phyloP scores from a whole-genome alignment of 2,113 vertebrate genomes.

The Falcunculus frontatus region DNA sequence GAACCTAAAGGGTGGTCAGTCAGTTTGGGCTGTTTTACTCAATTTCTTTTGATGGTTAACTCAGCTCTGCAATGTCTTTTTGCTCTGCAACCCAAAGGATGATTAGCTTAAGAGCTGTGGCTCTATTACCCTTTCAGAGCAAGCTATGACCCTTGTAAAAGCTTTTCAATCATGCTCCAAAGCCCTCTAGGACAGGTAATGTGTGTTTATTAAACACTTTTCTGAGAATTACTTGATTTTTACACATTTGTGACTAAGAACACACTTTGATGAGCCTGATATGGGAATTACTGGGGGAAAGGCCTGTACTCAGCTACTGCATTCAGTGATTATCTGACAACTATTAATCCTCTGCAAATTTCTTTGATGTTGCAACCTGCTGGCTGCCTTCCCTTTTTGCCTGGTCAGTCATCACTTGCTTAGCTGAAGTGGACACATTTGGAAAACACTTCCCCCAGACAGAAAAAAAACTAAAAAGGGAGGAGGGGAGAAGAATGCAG shows the following conservation, averaged over 20 bases:
- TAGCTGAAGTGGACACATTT: neutral
- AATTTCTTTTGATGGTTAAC: neutral
- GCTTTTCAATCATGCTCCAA: neutral
- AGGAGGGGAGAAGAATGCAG: neutral
- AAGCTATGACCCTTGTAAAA: neutral
- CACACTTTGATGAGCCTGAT: neutral
- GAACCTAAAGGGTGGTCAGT: neutral
- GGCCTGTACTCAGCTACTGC: neutral
- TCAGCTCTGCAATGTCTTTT: neutral
- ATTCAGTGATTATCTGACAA: neutral
- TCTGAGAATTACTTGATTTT: neutral
- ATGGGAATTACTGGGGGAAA: neutral
- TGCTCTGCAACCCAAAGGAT: neutral
- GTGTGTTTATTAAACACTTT: neutral
- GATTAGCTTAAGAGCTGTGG: neutral
- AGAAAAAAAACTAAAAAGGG: neutral
- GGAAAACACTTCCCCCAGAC: neutral
- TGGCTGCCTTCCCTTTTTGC: neutral
- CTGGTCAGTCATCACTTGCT: neutral
- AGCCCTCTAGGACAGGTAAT: neutral
- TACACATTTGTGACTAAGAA: neutral
- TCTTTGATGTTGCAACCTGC: neutral
- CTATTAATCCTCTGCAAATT: neutral
- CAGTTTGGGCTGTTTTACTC: neutral
- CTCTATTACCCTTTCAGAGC: neutral